Evolutionary conservation across 2,888 invertebrate species (phyloP), one percentile per base, ranked within the genome.

Genomic region (Torymus aiolomorphi): DNA sequence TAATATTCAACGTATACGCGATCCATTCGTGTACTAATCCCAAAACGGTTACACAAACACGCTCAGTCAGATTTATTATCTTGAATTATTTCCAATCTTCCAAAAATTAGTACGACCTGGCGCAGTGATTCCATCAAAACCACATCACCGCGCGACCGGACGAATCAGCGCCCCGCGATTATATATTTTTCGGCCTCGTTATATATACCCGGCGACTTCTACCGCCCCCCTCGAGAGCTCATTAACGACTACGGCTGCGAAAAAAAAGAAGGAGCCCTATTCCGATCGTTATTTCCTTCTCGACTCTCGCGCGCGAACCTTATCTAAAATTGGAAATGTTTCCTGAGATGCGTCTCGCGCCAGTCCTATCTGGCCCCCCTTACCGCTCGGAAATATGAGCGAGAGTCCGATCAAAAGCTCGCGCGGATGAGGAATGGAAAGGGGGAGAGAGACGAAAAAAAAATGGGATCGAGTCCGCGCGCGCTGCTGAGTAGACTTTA

Each of bases 261-360:
- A 69, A 80, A 80, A 62, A 80, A 73, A 62, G 67, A 57, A 54
- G 31, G 8, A 51, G 61, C 62, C 24, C 12, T 63, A 1, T 18
- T 59, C 52, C 73, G 54, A 72, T 78, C 71, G 71, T 81, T 78
- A 78, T 78, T 78, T 67, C 71, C 67, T 31, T 16, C 42, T 63
- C 18, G 59, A 71, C 78, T 78, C 57, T 5, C 3, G 62, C 71
- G 49, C 24, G 77, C 57, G 66, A 54, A 66, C 73, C 72, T 81
- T 81, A 80, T 82, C 79, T 79, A 52, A 80, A 82, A 82, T 82
- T 80, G 74, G 73, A 80, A 81, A 76, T 80, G 76, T 70, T 77
- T 73, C 80, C 73, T 61, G 80, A 79, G 52, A 63, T 42, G 20
- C 52, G 12, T 20, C 66, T 13, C 2, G n/a, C 78, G 31, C 56